Base-by-base conservation (phyloP, 2,113 vertebrate species). In the Vulpes lagopus region DNA sequence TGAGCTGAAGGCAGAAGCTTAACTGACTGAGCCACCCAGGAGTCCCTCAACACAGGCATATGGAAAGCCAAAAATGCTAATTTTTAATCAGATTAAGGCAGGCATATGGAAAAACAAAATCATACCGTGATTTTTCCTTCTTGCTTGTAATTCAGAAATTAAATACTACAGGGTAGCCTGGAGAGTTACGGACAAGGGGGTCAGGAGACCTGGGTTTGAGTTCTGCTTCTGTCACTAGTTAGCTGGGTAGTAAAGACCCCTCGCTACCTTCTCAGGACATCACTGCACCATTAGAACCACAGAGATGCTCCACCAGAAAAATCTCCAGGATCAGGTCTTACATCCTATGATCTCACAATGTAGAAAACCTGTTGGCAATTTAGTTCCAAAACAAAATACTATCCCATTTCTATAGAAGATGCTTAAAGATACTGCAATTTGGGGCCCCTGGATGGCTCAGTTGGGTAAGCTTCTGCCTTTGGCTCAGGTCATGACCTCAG, bases 71-170 rank as follows among this genome's bases (percentile, higher is more conserved):
- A 57, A 86, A 79, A 71, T 57, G 1, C n/a, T 80, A 11, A 4
- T 38, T 84, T 74, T 85, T 82, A 69, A 89, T 95, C 84, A 93
- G 49, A 87, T 82, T 49, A 62, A 93, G n/a, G 43, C 43, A 43
- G 4, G 19, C 19, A 64, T 15, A 81, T 0, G 3, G 60, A 67
- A 88, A 95, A 96, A 74, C 43, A 87, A 94, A 78, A 57, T 27
- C 27, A 65, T 57, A 62, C 1, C 38, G 14, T 71, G 71, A 10
- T 14, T 30, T 84, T n/a, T 16, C 43, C 32, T 78, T 84, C 4
- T 96, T 12, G 74, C 17, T n/a, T 88, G 55, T 91, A 96, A 69
- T 69, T 62, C 86, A 94, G 74, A 90, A 16, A 49, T 43, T 90
- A 51, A 78, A 73, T 81, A 87, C 51, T 73, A 90, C 17, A 87